These are phyloP conservation scores for Dugesia japonica DNA, from an alignment of 2,888 invertebrate species.

Conservation along the genomic window DNA sequence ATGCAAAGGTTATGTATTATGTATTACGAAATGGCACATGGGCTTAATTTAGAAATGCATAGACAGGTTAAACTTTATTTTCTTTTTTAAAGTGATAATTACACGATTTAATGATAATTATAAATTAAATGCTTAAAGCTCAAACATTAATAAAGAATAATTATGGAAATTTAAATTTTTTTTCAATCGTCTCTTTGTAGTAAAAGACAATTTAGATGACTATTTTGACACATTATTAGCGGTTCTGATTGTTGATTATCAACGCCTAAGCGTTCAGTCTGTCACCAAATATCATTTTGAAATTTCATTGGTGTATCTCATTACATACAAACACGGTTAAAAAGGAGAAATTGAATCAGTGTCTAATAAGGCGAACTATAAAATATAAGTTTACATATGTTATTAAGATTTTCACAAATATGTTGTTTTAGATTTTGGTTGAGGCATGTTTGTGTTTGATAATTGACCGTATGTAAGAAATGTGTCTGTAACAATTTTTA, in stretches of 20 bases:
- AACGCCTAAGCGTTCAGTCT: slow-evolving; percentile 11
- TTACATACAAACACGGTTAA: slow-evolving; percentile 2
- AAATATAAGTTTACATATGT: slow-evolving; percentile 20
- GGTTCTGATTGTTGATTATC: slow-evolving; percentile 5
- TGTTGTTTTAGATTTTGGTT: slow-evolving; percentile 20
- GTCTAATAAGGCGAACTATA: slow-evolving; percentile 16
- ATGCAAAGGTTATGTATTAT: slow-evolving; percentile 29
- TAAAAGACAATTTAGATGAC: neutral
- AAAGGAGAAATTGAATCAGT: slow-evolving; percentile 20
- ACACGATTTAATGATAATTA: too few species aligned
- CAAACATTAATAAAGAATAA: too few species aligned
- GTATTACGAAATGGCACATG: slow-evolving; percentile 31
- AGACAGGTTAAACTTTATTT: slow-evolving; percentile 17
- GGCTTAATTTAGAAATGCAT: slow-evolving; percentile 29
- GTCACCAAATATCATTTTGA: slow-evolving; percentile 16
- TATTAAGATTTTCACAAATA: slow-evolving; percentile 14
- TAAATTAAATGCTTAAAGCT: too few species aligned
- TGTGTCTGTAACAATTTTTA: slow-evolving; percentile 20
- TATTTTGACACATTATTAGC: neutral
- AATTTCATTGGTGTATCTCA: slow-evolving; percentile 4
- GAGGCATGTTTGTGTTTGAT: slow-evolving; percentile 16
- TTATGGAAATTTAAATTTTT: too few species aligned
- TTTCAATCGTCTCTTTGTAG: too few species aligned
- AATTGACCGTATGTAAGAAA: slow-evolving; percentile 20
- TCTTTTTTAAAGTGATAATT: too few species aligned